Conservation (phyloP, 2,797 vertebrate species). For the Phoebastria nigripes region DNA sequence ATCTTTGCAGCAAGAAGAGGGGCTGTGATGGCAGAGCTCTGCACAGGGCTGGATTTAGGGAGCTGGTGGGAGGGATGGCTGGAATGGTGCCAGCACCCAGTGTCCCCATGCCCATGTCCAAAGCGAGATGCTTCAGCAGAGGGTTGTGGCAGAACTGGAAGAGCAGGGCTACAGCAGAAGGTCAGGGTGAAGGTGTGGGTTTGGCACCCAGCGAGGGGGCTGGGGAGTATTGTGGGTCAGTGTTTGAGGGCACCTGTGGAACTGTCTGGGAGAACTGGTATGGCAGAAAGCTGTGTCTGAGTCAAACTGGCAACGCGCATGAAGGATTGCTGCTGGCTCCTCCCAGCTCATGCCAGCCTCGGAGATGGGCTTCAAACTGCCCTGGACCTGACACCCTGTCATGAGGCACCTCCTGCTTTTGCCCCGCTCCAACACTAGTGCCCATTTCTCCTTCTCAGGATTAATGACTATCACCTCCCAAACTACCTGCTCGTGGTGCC, state of each 20-base stretch:
- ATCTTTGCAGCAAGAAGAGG: neutral
- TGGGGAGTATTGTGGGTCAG: neutral
- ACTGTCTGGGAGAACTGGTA: slow-evolving; percentile 2
- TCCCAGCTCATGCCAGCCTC: neutral
- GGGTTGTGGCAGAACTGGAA: slow-evolving; percentile 45
- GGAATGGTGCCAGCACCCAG: fast-evolving
- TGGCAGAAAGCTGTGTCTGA: neutral
- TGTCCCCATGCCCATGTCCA: neutral
- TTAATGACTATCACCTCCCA: neutral
- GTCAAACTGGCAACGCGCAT: fast-evolving
- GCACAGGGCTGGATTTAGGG: neutral
- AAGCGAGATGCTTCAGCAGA: neutral
- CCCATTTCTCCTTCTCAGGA: neutral
- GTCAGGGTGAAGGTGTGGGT: slow-evolving; percentile 6
- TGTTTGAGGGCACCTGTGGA: neutral
- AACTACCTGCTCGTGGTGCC: fast-evolving
- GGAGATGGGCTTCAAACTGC: neutral
- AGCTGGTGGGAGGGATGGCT: neutral
- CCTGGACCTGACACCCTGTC: neutral
- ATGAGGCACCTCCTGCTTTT: neutral
- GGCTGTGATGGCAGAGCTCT: neutral
- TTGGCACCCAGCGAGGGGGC: neutral
- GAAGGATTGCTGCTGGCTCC: neutral
- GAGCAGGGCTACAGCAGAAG: slow-evolving; percentile 2
- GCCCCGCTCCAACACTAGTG: fast-evolving